Evolutionary conservation across 2,888 invertebrate species (phyloP), one percentile per base, ranked within the genome.

Genomic region (Epistrophella euchroma): DNA sequence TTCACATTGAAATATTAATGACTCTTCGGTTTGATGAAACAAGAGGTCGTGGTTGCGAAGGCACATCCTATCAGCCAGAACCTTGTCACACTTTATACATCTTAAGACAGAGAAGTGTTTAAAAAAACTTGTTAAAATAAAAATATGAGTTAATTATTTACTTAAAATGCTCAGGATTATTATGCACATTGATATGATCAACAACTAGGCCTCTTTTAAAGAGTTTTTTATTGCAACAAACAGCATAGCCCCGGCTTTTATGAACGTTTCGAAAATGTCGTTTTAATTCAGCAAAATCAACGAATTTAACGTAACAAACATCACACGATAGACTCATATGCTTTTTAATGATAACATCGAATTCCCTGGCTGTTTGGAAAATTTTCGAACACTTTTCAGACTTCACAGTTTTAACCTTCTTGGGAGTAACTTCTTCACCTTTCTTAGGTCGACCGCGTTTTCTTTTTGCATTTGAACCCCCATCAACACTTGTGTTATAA

Each of bases 141-240:
- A 0, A 60, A 19, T 7, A 4, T 5, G 2, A 5, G 5, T 35
- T 0, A n/a, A 52, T 11, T n/a, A 56, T 64, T 68, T 88, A 89
- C 89, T 88, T 89, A 50, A 89, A 89, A 58, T 88, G 83, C 22
- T 89, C 88, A 7, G 89, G 89, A 81, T 89, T 88, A 11, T 88
- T 75, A 77, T 89, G 89, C 15, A 82, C 80, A 17, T 88, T 87
- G 0, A 89, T 88, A 64, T 89, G 89, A 52, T 89, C 89, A 4
- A 89, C 81, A 35, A 89, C 85, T 9, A 87, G 56, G 2, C 88
- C 86, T 4, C 88, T 73, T 35, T 88, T 88, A n/a, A 88, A 88
- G 0, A 89, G 80, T 76, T 88, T 87, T 28, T 88, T 88, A 72
- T 89, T 88, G 62, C 89, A 89, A 62, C 89, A 89, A 7, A 86